Percentiles rank a stretch among this genome's conserved stretches.
These are phyloP conservation scores for Amphibalanus amphitrite DNA, from an alignment of 1,140 invertebrate species.

Conservation along the genomic window DNA sequence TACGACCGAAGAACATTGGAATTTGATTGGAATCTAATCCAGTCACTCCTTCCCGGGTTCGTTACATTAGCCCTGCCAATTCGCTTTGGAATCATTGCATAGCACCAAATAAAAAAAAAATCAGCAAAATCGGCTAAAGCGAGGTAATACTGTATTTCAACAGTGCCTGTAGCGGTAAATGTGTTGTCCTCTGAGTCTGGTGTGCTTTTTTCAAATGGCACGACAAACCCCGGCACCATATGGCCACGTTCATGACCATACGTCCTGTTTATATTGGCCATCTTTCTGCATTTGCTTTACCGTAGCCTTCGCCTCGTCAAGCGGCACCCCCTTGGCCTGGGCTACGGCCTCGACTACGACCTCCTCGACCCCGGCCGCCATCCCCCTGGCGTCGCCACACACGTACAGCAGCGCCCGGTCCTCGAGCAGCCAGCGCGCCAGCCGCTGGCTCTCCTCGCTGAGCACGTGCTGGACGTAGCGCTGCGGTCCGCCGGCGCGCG, in stretches of 20 bases:
- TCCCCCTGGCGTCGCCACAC: constrained; percentile 55
- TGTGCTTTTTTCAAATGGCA: too few species aligned
- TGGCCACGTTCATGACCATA: constrained; percentile 17
- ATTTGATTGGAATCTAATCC: too few species aligned
- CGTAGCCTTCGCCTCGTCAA: constrained; percentile 12
- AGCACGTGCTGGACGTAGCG: constrained; percentile 46
- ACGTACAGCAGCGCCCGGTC: constrained; percentile 43
- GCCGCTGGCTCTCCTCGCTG: constrained; percentile 29
- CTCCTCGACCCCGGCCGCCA: constrained; percentile 46
- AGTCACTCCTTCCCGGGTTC: too few species aligned
- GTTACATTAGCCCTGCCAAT: too few species aligned
- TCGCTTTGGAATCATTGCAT: too few species aligned
- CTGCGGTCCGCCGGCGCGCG: constrained; percentile 32
- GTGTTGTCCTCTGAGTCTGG: too few species aligned
- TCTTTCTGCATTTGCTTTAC: constrained; percentile 17
- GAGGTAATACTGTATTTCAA: too few species aligned
- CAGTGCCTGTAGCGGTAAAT: too few species aligned
- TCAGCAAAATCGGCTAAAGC: too few species aligned
- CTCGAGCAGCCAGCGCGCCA: constrained; percentile 39
- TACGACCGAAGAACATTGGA: too few species aligned
- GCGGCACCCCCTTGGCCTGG: constrained; percentile 22
- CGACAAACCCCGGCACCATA: too few species aligned
- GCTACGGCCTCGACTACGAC: constrained; percentile 36
- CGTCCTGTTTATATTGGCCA: constrained; percentile 17
- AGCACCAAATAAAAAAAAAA: too few species aligned